Conservation (phyloP, 35 echinoderm and acorn worm species). For the Acanthaster planci region DNA sequence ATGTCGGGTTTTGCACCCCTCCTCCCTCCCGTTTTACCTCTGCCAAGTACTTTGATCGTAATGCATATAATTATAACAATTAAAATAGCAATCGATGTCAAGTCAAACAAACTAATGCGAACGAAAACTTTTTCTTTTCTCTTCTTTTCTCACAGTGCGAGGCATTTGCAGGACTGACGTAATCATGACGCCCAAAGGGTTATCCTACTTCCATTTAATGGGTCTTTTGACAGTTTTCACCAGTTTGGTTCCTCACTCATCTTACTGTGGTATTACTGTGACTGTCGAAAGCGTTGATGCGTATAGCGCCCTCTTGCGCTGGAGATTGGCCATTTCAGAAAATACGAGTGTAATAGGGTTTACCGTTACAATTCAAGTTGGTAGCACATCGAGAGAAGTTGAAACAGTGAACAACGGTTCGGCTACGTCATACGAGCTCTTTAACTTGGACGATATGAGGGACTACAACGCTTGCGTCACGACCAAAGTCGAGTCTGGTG, state of each 20-base stretch:
- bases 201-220: not conserved
- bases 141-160: too few species aligned
- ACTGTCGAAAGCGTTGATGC: not conserved
- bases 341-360: not conserved
- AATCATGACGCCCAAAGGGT: too few species aligned
- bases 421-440: not conserved
- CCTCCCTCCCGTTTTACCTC: too few species aligned
- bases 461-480: not conserved
- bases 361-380: not conserved
- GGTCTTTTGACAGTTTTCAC: not conserved
- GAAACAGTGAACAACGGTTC: not conserved
- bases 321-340: not conserved
- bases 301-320: conserved; percentile 9
- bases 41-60: too few species aligned
- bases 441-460: not conserved
- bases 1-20: too few species aligned
- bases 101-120: too few species aligned
- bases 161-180: too few species aligned
- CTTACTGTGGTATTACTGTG: not conserved
- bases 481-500: not conserved
- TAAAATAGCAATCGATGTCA: too few species aligned
- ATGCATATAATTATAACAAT: too few species aligned
- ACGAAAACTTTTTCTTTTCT: too few species aligned
- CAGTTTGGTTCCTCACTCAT: not conserved
- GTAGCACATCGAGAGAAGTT: not conserved